Evolutionary conservation across 92 coral and sea anemone genomes (phyloP).

Genomic region (Galaxea fascicularis): DNA sequence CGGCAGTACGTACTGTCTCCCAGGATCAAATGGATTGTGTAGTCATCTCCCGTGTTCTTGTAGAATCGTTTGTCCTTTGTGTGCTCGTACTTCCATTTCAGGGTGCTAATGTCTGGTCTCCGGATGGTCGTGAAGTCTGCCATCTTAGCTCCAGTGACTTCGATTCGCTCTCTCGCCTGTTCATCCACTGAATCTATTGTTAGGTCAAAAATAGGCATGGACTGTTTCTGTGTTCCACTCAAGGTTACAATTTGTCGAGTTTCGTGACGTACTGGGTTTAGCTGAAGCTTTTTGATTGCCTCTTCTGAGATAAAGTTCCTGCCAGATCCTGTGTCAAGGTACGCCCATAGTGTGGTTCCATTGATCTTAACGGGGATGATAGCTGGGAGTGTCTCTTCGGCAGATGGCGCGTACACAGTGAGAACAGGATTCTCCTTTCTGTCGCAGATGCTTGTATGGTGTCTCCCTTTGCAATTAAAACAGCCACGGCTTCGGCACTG

Average conservation of each 20-base stretch:
- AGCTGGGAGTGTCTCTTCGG: constrained; percentile 57
- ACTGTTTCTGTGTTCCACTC: constrained; percentile 56
- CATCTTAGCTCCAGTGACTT: constrained; percentile 62
- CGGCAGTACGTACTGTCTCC: constrained; percentile 60
- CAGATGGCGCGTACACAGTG: constrained; percentile 6
- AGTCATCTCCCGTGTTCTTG: constrained; percentile 21
- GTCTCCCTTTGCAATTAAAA: constrained; percentile 57
- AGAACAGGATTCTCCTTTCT: background rate
- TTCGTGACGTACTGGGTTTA: constrained; percentile 61
- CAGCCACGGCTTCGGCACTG: constrained; percentile 59
- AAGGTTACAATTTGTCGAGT: constrained; percentile 62
- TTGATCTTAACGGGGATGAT: constrained; percentile 63
- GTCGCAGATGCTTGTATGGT: constrained; percentile 70
- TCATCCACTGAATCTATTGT: constrained; percentile 51
- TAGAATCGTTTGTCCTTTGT: constrained; percentile 41
- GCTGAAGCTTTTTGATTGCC: constrained; percentile 38
- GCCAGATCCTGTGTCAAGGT: constrained; percentile 72
- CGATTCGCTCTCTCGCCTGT: constrained; percentile 51
- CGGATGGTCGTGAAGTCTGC: constrained; percentile 58
- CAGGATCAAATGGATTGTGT: constrained; percentile 60
- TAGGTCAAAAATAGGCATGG: constrained; percentile 61
- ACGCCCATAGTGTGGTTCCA: constrained; percentile 62
- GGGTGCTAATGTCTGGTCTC: constrained; percentile 26
- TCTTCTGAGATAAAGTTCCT: constrained; percentile 64
- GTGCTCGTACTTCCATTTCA: constrained; percentile 57